phyloP scores from a whole-genome alignment of 2,888 invertebrate species.

The Clistopyga incitator region DNA sequence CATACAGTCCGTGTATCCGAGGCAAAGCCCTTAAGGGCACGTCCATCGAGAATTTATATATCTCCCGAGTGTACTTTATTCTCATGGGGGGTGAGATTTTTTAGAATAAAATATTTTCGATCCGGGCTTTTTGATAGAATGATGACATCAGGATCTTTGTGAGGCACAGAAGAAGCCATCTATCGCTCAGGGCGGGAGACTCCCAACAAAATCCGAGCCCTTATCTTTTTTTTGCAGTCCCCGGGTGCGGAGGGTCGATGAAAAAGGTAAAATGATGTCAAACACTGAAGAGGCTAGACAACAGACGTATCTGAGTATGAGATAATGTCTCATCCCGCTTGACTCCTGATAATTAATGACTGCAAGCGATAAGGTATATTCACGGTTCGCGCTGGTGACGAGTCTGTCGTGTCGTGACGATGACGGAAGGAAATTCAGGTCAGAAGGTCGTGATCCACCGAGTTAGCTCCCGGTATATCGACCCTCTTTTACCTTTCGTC shows the following conservation, averaged over 20 bases:
- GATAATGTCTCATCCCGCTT: background rate
- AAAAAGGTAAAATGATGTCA: background rate
- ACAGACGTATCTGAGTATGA: constrained; percentile 10
- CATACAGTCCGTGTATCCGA: no score
- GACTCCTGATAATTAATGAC: constrained; percentile 15
- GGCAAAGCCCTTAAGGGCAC: no score
- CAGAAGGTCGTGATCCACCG: constrained; percentile 19
- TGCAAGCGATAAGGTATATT: background rate
- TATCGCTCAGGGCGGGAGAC: no score
- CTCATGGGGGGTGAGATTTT: no score
- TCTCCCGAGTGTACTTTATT: no score
- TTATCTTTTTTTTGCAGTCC: background rate
- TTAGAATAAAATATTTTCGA: no score
- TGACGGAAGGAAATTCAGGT: constrained; percentile 27
- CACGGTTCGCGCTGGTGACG: background rate
- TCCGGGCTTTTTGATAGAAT: no score
- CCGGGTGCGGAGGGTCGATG: background rate
- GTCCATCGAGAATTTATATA: no score
- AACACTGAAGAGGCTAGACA: background rate
- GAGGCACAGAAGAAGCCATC: no score
- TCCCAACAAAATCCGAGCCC: no score
- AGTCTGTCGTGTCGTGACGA: constrained; percentile 4
- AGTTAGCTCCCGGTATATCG: background rate
- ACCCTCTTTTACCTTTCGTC: constrained; percentile 1
- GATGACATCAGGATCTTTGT: no score